Percentiles rank a stretch among this genome's conserved stretches.
These are phyloP conservation scores for Centropristis striata DNA, from an alignment of 2,113 vertebrate genomes.

Conservation along the genomic window DNA sequence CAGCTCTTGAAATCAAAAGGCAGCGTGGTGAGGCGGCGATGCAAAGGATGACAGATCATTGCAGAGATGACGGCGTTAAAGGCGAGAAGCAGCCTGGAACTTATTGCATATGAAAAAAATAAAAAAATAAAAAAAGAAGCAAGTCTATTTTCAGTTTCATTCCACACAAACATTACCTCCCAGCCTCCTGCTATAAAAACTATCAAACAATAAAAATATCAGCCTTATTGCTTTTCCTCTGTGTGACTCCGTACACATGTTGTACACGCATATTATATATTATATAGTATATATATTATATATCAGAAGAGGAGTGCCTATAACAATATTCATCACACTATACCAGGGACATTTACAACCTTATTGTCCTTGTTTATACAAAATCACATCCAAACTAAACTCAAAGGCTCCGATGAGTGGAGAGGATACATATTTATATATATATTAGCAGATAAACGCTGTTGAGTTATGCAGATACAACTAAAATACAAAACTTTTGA, in stretches of 20 bases:
- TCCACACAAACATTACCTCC: slow-evolving; percentile 48
- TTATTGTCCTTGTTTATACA: slow-evolving; percentile 12
- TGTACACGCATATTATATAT: slow-evolving; percentile 14
- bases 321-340: slow-evolving; percentile 38
- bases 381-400: slow-evolving; percentile 32
- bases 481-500: too few relatives aligned
- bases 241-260: slow-evolving; percentile 39
- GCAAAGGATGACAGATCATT: slow-evolving; percentile 72
- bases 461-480: too few relatives aligned
- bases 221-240: slow-evolving; percentile 45
- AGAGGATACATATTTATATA: too few relatives aligned
- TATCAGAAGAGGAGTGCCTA: slow-evolving; percentile 7
- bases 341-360: slow-evolving; percentile 16
- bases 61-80: slow-evolving; percentile 66
- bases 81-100: slow-evolving; percentile 64
- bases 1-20: slow-evolving; percentile 87
- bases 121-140: too few relatives aligned
- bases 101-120: slow-evolving; percentile 57
- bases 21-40: slow-evolving; percentile 75
- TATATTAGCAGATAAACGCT: too few relatives aligned
- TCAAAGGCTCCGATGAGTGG: too few relatives aligned
- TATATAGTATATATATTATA: too few relatives aligned
- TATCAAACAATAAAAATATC: slow-evolving; percentile 38
- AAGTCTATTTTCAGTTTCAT: slow-evolving; percentile 66
- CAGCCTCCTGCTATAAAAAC: slow-evolving; percentile 25